Conservation (phyloP, 2,888 invertebrate genomes). For the Hypomecis atomaria region DNA sequence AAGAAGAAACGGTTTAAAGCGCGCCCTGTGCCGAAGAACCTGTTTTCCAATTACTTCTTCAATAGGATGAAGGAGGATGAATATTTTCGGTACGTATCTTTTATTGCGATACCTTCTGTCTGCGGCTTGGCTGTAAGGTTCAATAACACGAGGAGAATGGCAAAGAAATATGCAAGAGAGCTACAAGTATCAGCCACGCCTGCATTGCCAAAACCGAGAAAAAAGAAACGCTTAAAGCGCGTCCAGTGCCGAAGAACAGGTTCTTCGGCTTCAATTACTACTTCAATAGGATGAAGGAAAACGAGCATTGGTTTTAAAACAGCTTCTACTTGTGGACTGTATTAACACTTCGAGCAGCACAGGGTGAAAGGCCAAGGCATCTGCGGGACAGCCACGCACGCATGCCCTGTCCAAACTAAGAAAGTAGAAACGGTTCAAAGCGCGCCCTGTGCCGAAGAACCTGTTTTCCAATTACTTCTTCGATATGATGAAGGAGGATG, state of each 20-base stretch:
- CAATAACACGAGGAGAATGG: too few species aligned
- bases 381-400: slow-evolving; percentile 65
- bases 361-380: slow-evolving; percentile 81
- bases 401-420: slow-evolving; percentile 67
- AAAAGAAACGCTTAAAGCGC: too few species aligned
- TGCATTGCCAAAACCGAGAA: too few species aligned
- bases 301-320: too few species aligned
- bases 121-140: too few species aligned
- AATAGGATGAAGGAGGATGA: slow-evolving; percentile 89
- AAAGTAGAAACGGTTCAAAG: slow-evolving; percentile 85
- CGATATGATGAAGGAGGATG: slow-evolving; percentile 88
- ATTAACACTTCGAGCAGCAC: slow-evolving; percentile 84
- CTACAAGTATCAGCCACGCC: too few species aligned
- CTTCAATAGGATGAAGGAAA: too few species aligned
- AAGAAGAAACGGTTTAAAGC: slow-evolving; percentile 86
- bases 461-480: slow-evolving; percentile 89
- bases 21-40: slow-evolving; percentile 88
- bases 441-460: slow-evolving; percentile 88
- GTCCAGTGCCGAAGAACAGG: too few species aligned
- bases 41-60: slow-evolving; percentile 89
- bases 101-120: not conserved
- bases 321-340: too few species aligned
- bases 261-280: too few species aligned
- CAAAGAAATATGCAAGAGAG: too few species aligned
- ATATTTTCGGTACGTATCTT: slow-evolving; percentile 84